Conservation (phyloP, 2,113 vertebrate genomes). For the Hyla sarda region DNA sequence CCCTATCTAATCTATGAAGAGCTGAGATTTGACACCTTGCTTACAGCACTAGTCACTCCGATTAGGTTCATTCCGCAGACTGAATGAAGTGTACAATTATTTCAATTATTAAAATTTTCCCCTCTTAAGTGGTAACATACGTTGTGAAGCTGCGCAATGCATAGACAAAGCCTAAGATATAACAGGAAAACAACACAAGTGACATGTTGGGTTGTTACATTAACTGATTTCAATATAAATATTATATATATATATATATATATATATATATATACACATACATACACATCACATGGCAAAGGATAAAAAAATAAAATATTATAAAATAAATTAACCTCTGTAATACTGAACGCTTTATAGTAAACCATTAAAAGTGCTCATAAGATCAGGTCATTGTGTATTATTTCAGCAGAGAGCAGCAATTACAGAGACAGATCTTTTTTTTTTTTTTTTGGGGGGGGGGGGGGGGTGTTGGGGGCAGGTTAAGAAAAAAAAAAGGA, state of each 20-base stretch:
- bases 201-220: neutral
- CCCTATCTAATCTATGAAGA: constrained; percentile 38
- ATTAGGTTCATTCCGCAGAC: constrained; percentile 14
- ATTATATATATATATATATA: neutral
- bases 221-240: neutral
- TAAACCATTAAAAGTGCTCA: constrained; percentile 11
- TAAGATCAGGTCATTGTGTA: constrained; percentile 36
- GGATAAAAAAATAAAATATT: neutral
- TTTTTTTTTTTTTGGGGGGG: too few species aligned
- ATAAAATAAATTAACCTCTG: neutral
- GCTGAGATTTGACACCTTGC: constrained; percentile 38
- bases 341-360: neutral
- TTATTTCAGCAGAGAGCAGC: constrained; percentile 51
- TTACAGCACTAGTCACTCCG: constrained; percentile 28
- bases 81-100: constrained; percentile 34
- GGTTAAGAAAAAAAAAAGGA: neutral
- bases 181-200: neutral
- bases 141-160: neutral
- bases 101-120: constrained; percentile 26
- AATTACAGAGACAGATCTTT: constrained; percentile 55
- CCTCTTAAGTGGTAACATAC: constrained; percentile 5
- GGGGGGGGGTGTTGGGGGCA: constrained; percentile 25
- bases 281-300: neutral
- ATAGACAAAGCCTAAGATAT: neutral
- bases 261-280: too few species aligned